Evolutionary conservation across 2,888 invertebrate genomes (phyloP).

Genomic region (Agrotis ipsilon): DNA sequence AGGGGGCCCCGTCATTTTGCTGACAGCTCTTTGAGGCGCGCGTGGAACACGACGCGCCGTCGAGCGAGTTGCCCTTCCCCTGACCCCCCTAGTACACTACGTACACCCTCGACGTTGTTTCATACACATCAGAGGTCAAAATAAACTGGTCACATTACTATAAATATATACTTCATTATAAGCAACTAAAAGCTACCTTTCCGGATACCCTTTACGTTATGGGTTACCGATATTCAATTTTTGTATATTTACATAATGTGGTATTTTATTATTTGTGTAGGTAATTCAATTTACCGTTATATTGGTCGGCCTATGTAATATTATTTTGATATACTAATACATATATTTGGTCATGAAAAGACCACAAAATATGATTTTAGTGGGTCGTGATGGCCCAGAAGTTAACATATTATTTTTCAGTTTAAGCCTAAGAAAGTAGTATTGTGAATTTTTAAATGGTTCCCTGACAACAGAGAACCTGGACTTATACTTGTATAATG

Average conservation of each 20-base stretch:
- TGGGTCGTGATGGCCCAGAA: not conserved
- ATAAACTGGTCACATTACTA: constrained; percentile 28
- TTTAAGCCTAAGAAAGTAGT: no score
- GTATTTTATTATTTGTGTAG: constrained; percentile 47
- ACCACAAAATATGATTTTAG: not conserved
- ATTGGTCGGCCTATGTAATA: constrained; percentile 13
- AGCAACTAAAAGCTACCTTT: constrained; percentile 31
- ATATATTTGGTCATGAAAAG: constrained; percentile 9
- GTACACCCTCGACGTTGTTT: no score
- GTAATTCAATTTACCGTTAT: constrained; percentile 50
- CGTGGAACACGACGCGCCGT: no score
- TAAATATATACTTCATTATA: constrained; percentile 30
- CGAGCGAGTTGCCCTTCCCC: no score
- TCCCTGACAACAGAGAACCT: no score
- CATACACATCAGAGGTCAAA: constrained; percentile 1
- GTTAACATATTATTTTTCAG: no score
- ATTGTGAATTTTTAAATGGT: no score
- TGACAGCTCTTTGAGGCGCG: no score
- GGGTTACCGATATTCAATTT: constrained; percentile 65
- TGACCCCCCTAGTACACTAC: no score
- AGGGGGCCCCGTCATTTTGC: no score
- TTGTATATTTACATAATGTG: constrained; percentile 64
- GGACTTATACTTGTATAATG: no score
- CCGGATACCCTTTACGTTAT: constrained; percentile 39
- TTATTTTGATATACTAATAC: constrained; percentile 13